These are phyloP conservation scores for Sminthurides bifidus DNA, from an alignment of 1,140 invertebrate species.

Conservation along the genomic window DNA sequence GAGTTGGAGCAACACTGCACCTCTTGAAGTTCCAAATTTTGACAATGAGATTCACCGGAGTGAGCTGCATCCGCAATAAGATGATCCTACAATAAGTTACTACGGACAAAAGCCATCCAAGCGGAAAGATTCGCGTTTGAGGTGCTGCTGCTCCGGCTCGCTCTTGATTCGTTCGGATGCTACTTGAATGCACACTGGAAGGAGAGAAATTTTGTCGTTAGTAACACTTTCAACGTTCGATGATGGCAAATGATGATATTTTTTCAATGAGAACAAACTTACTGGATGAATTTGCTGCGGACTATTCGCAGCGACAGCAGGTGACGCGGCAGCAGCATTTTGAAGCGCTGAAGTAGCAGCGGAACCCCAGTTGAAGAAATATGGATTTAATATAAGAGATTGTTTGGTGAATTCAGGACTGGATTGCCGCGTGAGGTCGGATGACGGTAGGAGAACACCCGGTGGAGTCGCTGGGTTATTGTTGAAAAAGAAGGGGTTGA, in stretches of 20 bases:
- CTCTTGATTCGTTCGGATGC: too few species aligned
- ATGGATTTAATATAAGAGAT: slow-evolving; percentile 6
- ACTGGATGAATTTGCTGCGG: background rate
- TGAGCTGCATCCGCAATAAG: too few species aligned
- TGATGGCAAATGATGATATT: background rate
- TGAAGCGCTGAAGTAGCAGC: background rate
- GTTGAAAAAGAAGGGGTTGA: slow-evolving; percentile 19
- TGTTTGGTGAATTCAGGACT: slow-evolving; percentile 7
- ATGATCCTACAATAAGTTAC: too few species aligned
- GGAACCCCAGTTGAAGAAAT: slow-evolving; percentile 1
- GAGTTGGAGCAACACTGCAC: too few species aligned
- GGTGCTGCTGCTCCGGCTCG: too few species aligned
- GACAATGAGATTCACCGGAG: too few species aligned
- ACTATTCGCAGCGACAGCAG: background rate
- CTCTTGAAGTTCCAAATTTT: too few species aligned
- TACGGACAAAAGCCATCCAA: too few species aligned
- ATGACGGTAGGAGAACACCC: background rate
- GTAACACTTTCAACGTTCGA: background rate
- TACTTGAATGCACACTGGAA: background rate
- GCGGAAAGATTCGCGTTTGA: too few species aligned
- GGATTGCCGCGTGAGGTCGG: background rate
- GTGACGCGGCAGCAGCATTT: background rate
- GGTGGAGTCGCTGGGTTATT: background rate
- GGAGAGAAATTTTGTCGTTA: background rate
- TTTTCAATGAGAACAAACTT: background rate